Evolutionary conservation across 2,797 vertebrate genomes (phyloP), one percentile per base, ranked within the genome.

Genomic region (Hoplostethus atlanticus): DNA sequence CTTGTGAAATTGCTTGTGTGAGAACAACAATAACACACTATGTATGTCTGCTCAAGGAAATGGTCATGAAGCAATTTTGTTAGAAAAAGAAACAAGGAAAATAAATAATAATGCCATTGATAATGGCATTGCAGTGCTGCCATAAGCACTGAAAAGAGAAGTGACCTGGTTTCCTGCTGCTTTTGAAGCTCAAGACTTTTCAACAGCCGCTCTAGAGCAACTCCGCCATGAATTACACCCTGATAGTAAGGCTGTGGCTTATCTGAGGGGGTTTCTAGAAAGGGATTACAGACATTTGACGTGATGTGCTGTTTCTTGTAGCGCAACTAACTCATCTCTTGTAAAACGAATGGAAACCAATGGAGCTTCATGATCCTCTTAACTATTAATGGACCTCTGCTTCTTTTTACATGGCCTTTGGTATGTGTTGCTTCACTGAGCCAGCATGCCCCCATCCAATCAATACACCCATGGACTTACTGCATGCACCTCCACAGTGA

Each of bases 131-230:
- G 31, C 8, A 53, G 55, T 36, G 2, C 6, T 40, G 21, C 31
- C 42, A 0, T 21, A 47, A 74, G 50, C 36, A 53, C 2, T 46
- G 44, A 87, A 91, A 91, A 73, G 76, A 89, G 91, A 91, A 88
- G 86, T 83, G 46, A 54, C 52, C 38, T 75, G 42, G 31, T 46
- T 79, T 82, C n/a, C 62, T 71, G 68, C 53, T 80, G 59, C 68
- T 77, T 55, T 13, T 21, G 48, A 40, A 28, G 16, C 55, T 48
- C 5, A 17, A 36, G 55, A 54, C 46, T 61, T 64, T 61, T 34
- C 58, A 25, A 28, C 5, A 21, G 2, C 4, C 6, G 31, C 16
- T 55, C 28, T 52, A 4, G 1, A 8, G 25, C 28, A 11, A 0
- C 55, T 31, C 56, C 16, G 34, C 53, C 31, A 11, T 51, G 51